phyloP scores from a whole-genome alignment of 2,888 invertebrate species.

The Agonopterix arenella region DNA sequence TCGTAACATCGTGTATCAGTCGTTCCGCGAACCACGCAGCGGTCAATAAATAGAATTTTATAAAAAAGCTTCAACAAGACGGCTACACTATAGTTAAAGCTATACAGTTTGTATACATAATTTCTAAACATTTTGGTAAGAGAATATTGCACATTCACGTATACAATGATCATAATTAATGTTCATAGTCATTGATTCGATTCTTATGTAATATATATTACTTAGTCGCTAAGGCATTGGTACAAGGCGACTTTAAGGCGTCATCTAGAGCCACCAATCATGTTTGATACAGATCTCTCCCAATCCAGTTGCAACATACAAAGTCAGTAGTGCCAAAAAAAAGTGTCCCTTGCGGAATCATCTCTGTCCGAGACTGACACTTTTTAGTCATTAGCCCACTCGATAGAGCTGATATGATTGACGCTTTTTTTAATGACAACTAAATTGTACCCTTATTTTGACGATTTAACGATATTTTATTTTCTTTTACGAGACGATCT shows the following conservation, averaged over 20 bases:
- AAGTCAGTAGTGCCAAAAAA: no score
- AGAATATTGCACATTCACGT: slow-evolving; percentile 70
- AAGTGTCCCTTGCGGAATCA: no score
- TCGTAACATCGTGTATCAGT: slow-evolving; percentile 68
- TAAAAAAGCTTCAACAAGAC: slow-evolving; percentile 75
- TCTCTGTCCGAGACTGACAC: no score
- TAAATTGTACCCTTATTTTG: no score
- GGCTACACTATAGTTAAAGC: slow-evolving; percentile 72
- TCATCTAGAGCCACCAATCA: slow-evolving; percentile 32
- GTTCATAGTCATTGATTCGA: slow-evolving; percentile 32
- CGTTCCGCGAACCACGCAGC: slow-evolving; percentile 64
- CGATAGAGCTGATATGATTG: no score
- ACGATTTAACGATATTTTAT: no score
- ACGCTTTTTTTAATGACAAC: no score
- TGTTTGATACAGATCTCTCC: not conserved
- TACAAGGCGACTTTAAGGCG: slow-evolving; percentile 55
- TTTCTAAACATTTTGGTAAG: slow-evolving; percentile 69
- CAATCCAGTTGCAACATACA: not conserved
- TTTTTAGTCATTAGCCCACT: no score
- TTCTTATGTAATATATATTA: slow-evolving; percentile 22
- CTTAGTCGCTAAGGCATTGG: slow-evolving; percentile 50
- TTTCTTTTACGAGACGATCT: no score
- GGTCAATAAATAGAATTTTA: slow-evolving; percentile 72
- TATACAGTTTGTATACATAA: slow-evolving; percentile 74
- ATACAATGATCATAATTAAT: slow-evolving; percentile 36